Base-by-base conservation (phyloP, 2,888 invertebrate genomes). In the Cephus sareptanus region DNA sequence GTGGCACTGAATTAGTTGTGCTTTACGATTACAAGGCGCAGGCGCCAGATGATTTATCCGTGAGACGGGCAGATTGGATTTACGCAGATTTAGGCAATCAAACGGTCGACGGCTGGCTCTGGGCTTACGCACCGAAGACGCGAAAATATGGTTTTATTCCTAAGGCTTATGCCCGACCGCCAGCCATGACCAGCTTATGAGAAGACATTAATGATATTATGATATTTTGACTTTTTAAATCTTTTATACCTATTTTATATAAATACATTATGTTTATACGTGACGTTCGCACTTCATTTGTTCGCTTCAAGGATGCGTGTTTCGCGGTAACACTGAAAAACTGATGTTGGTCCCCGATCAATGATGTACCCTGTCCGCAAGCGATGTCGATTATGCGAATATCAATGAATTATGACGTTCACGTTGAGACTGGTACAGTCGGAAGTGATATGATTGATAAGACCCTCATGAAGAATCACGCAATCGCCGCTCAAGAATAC, bases 21-120 rank as follows among this genome's bases (percentile, higher is more conserved):
- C 94, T 98, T 33, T 98, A 98, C 90, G 98, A 98, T 93, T 98
- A 98, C 92, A 98, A 98, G 95, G 96, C 98, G 73, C 97, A 98
- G 93, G 97, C 98, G 73, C 97, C 98, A 0, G 98, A 98, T 90
- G 98, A 98, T 92, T 92, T 98, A 79, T 96, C 97, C 9, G 97
- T 98, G 80, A 94, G 96, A 84, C 94, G 98, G 77, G 98, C 98
- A 12, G 98, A 98, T 90, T 98, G 98, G 97, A 97, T 98, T 84
- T 98, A 98, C 92, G 98, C 98, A 0, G 98, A 98, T 93, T 94
- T 98, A 75, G 96, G 95, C 86, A 97, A 97, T 93, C 98, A 98
- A 92, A 98, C 97, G 0, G 97, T 97, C 69, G 98, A 97, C 91
- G 98, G 98, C 69, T 98, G 97, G 97, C 93, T 98, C 82, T 98